Conservation (phyloP, 2,113 vertebrate genomes). For the Alouatta palliata region DNA sequence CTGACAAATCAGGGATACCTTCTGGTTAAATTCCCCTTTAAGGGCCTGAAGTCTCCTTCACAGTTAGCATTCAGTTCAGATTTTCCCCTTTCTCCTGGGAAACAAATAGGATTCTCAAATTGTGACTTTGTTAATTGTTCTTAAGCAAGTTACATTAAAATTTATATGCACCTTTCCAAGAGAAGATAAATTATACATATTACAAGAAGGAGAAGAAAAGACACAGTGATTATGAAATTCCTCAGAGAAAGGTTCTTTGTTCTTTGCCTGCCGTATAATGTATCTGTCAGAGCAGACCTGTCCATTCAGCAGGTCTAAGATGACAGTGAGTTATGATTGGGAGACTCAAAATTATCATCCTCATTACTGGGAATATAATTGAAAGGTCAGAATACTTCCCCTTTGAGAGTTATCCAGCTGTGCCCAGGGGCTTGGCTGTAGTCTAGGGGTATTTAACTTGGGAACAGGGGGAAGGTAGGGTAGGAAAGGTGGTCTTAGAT, state of each 20-base stretch:
- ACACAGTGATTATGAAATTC: background rate
- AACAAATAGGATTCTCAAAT: conserved; percentile 12
- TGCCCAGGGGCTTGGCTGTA: background rate
- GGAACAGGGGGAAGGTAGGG: background rate
- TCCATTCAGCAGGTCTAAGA: background rate
- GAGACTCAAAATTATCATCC: background rate
- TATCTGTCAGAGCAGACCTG: background rate
- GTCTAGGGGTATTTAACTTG: background rate
- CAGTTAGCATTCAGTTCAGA: background rate
- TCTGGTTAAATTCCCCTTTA: background rate
- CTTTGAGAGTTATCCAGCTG: background rate
- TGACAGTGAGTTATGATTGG: background rate
- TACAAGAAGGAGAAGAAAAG: conserved; percentile 12
- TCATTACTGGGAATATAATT: background rate
- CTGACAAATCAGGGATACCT: background rate
- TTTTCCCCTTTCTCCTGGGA: background rate
- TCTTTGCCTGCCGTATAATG: background rate
- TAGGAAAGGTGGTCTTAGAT: background rate
- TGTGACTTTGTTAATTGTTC: conserved; percentile 47
- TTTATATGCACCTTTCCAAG: background rate
- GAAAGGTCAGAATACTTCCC: background rate
- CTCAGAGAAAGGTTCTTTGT: background rate
- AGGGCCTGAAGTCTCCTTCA: background rate
- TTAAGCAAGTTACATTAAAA: conserved; percentile 33
- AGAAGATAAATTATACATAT: conserved; percentile 43